phyloP scores from a whole-genome alignment of 2,113 vertebrate genomes.

The Pachycephala philippinensis region DNA sequence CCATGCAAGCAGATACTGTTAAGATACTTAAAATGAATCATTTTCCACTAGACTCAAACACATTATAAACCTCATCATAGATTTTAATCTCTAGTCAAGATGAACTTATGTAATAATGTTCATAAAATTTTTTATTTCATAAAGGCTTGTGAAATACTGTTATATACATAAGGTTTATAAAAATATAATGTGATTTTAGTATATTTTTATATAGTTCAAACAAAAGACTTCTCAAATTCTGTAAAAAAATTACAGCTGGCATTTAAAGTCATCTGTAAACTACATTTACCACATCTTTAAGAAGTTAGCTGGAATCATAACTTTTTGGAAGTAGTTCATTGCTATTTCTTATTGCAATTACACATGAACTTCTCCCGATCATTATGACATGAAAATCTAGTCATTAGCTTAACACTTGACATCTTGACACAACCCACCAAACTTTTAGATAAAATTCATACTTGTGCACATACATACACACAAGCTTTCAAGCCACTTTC shows the following conservation, averaged over 20 bases:
- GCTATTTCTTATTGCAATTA: background rate
- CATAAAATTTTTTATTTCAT: background rate
- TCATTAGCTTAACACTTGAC: background rate
- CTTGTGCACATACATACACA: fast-evolving
- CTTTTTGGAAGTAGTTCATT: background rate
- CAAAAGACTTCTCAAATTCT: background rate
- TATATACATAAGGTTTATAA: background rate
- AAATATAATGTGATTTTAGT: background rate
- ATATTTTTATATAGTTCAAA: background rate
- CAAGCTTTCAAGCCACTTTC: background rate
- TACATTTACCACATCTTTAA: background rate
- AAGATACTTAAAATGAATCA: background rate
- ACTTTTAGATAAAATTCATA: background rate
- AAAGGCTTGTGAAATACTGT: background rate
- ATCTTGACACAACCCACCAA: background rate
- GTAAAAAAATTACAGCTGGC: background rate
- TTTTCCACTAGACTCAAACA: background rate
- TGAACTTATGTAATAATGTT: background rate
- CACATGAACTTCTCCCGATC: background rate
- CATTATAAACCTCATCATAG: background rate
- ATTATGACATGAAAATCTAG: background rate
- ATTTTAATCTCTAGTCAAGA: background rate
- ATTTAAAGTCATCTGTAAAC: background rate
- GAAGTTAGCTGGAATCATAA: background rate
- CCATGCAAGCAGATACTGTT: background rate